phyloP scores from a whole-genome alignment of 1,140 invertebrate species.

The Halesus radiatus region DNA sequence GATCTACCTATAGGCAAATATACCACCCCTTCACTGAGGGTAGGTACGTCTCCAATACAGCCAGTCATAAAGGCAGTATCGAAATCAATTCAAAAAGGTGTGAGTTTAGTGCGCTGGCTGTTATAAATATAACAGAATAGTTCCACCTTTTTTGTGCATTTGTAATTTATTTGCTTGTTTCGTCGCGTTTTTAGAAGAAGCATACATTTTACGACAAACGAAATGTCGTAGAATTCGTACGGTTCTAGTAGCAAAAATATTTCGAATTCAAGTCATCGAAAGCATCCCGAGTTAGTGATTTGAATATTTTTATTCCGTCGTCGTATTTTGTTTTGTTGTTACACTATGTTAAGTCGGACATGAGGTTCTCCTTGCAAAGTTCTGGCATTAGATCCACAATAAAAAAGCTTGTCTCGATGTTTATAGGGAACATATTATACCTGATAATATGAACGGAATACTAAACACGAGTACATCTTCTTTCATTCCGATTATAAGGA shows the following conservation, averaged over 20 bases:
- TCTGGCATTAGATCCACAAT: slow-evolving; percentile 48
- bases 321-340: slow-evolving; percentile 13
- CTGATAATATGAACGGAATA: not conserved
- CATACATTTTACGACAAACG: not conserved
- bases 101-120: too few species aligned
- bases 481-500: too few species aligned
- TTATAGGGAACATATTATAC: slow-evolving; percentile 39
- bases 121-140: not conserved
- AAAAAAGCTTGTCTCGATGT: slow-evolving; percentile 57
- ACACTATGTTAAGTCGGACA: too few species aligned
- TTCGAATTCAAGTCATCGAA: not conserved
- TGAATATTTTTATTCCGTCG: slow-evolving; percentile 8
- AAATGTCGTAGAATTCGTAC: not conserved
- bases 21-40: slow-evolving; percentile 28
- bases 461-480: not conserved
- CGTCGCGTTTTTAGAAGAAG: not conserved
- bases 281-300: not conserved
- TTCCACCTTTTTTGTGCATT: not conserved
- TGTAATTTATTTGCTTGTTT: not conserved
- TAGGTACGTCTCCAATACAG: slow-evolving; percentile 4
- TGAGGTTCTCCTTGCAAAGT: slow-evolving; percentile 9
- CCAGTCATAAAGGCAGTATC: not conserved
- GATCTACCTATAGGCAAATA: slow-evolving; percentile 48
- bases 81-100: not conserved
- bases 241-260: slow-evolving; percentile 10